These are phyloP conservation scores for Phenganax subtilis DNA, from an alignment of 92 coral and sea anemone species.

Conservation along the genomic window DNA sequence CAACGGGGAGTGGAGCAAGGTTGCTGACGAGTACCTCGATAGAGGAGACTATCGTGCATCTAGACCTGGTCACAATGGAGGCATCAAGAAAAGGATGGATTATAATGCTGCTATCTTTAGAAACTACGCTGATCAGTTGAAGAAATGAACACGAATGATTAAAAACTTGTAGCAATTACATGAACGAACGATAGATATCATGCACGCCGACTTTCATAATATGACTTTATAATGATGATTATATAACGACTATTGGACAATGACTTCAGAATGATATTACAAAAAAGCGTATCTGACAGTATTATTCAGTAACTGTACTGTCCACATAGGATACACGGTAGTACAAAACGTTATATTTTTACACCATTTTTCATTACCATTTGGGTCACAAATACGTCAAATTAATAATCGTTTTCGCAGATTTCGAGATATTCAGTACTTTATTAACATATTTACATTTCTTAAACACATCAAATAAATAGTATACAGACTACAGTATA, in stretches of 20 bases:
- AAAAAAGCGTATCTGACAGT: too few relatives aligned
- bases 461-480: not conserved
- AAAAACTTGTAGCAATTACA: not conserved
- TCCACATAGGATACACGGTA: too few relatives aligned
- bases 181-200: not conserved
- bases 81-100: constrained; percentile 38
- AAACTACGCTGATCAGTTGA: constrained; percentile 18
- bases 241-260: too few relatives aligned
- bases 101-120: constrained; percentile 37
- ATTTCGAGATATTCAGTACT: not conserved
- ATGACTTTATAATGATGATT: too few relatives aligned
- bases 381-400: not conserved
- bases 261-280: too few relatives aligned
- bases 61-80: constrained; percentile 10
- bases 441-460: not conserved
- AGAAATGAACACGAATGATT: constrained; percentile 8
- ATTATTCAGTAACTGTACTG: too few relatives aligned
- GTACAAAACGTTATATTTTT: not conserved
- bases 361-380: not conserved
- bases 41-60: constrained; percentile 27
- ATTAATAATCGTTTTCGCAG: not conserved
- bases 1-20: constrained; percentile 33
- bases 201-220: too few relatives aligned
- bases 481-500: not conserved
- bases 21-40: constrained; percentile 37